Conservation (phyloP, 2,888 invertebrate species). For the Thyatira batis region DNA sequence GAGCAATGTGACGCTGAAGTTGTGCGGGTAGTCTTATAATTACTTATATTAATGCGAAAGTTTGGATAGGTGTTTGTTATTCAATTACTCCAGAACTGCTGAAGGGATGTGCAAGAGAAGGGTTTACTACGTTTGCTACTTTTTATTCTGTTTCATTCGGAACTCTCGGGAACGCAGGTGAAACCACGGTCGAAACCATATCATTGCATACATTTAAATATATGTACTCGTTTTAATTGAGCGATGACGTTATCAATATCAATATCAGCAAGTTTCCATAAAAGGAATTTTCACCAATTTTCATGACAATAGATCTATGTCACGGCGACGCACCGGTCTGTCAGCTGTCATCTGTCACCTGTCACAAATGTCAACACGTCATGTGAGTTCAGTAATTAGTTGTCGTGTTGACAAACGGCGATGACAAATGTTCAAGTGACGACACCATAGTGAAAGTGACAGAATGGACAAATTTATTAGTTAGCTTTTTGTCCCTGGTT, state of each 20-base stretch:
- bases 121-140: no score
- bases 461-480: constrained; percentile 15
- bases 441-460: constrained; percentile 27
- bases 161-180: no score
- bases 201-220: no score
- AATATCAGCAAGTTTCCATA: background rate
- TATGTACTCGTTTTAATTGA: no score
- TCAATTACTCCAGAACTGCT: no score
- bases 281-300: background rate
- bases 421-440: constrained; percentile 1
- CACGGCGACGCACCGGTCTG: constrained; percentile 4
- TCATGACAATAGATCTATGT: constrained; percentile 2
- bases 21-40: no score
- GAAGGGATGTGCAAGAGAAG: no score
- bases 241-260: background rate
- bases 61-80: no score
- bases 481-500: constrained; percentile 1
- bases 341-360: constrained; percentile 19
- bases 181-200: no score
- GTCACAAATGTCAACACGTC: constrained; percentile 28
- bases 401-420: constrained; percentile 22
- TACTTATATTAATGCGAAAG: no score
- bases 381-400: constrained; percentile 29
- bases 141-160: no score
- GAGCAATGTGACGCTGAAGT: no score